Conservation (phyloP, 2,113 vertebrate species). For the Protobothrops mucrosquamatus region DNA sequence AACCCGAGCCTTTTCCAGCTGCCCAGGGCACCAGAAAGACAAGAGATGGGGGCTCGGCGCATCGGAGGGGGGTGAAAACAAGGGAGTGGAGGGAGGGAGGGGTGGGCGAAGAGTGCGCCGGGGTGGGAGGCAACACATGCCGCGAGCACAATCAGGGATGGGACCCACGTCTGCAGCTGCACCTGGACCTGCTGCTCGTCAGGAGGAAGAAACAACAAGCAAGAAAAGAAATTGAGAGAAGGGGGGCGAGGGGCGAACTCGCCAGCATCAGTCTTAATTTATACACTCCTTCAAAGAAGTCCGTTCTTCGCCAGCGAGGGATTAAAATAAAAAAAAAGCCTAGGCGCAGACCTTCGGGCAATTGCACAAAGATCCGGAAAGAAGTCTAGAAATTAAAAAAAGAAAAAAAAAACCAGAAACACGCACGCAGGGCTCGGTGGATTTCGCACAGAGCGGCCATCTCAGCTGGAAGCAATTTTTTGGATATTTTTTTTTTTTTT, state of each 20-base stretch:
- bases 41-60: constrained; percentile 25
- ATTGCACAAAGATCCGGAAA: constrained; percentile 63
- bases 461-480: constrained; percentile 63
- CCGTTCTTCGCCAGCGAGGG: constrained; percentile 67
- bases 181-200: constrained; percentile 56
- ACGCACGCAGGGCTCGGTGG: constrained; percentile 65
- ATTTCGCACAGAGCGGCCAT: constrained; percentile 71
- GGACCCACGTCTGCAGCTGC: constrained; percentile 38
- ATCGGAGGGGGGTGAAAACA: constrained; percentile 1
- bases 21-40: constrained; percentile 18
- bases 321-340: background rate
- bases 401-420: constrained; percentile 68
- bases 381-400: constrained; percentile 65
- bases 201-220: constrained; percentile 7
- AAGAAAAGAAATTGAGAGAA: constrained; percentile 25
- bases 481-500: background rate
- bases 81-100: background rate
- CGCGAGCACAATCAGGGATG: constrained; percentile 17
- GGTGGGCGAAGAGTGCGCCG: constrained; percentile 28
- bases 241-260: constrained; percentile 38
- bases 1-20: constrained; percentile 12
- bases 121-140: constrained; percentile 26
- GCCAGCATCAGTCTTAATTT: constrained; percentile 47
- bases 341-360: constrained; percentile 53
- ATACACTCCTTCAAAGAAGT: constrained; percentile 62